These are phyloP conservation scores for Myoxocephalus aenaeus DNA, from an alignment of 2,797 vertebrate genomes.

Conservation along the genomic window DNA sequence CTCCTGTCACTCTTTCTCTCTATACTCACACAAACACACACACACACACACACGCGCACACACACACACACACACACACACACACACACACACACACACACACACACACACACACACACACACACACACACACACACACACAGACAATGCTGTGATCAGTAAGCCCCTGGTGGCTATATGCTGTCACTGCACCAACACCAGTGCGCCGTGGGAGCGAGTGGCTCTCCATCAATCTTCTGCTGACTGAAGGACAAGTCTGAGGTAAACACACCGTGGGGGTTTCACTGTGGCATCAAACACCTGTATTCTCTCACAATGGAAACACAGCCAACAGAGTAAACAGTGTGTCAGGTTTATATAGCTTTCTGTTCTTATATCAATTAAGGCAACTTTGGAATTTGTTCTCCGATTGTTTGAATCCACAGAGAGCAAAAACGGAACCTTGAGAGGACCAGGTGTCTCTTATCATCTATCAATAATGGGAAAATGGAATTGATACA, in stretches of 20 bases:
- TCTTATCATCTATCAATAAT: constrained; percentile 9
- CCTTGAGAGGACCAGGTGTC: neutral
- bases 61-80: neutral
- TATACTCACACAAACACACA: too few species aligned
- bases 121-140: constrained; percentile 21
- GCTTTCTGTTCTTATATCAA: constrained; percentile 38
- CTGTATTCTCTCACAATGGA: constrained; percentile 51
- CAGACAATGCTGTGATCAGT: constrained; percentile 43
- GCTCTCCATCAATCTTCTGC: constrained; percentile 75
- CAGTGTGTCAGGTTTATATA: constrained; percentile 22
- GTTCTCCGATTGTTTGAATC: constrained; percentile 21
- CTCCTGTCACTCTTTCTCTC: constrained; percentile 10
- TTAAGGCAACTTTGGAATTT: constrained; percentile 14
- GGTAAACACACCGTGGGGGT: constrained; percentile 74
- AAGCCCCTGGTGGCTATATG: constrained; percentile 73
- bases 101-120: constrained; percentile 24
- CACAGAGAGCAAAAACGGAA: constrained; percentile 9
- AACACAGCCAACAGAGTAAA: constrained; percentile 34
- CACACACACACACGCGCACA: constrained; percentile 20
- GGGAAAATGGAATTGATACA: neutral
- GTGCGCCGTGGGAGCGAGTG: constrained; percentile 39
- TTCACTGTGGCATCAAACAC: constrained; percentile 70
- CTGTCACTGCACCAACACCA: constrained; percentile 65
- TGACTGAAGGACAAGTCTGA: constrained; percentile 74
- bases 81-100: constrained; percentile 6